Evolutionary conservation across 2,888 invertebrate genomes (phyloP), one percentile per base, ranked within the genome.

Genomic region (Leucophenga montana): DNA sequence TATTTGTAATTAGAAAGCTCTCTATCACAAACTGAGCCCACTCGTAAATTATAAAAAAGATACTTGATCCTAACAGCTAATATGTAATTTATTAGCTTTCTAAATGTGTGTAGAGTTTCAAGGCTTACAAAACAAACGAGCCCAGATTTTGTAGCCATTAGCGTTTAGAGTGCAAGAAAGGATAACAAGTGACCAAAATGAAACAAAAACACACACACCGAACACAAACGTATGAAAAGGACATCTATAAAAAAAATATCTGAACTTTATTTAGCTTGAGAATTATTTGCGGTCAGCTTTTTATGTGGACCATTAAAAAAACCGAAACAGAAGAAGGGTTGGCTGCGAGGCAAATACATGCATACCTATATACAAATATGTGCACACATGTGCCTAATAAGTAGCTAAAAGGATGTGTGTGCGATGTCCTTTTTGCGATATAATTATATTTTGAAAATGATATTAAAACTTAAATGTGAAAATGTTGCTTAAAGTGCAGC

Each of bases 31-130:
- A 71, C 75, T 79, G 74, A 81, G 71, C 74, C 83, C 82, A 75
- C 78, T 82, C 82, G 81, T 84, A 83, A 83, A 83, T 83, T 83
- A 83, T 76, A 73, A 39, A 39, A 39, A 39, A 8, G 39, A 39
- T 39, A 39, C 39, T 39, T 39, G 80, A 83, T 83, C 82, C 82
- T 80, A 79, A 75, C 69, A 78, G 81, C 82, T 84, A 83, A 83
- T 83, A 83, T 78, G 81, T 81, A 81, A 83, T 83, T 83, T 83
- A 83, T 84, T 75, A 74, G 70, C 77, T 33, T 70, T 70, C 75
- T 77, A 68, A 72, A 61, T 27, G 31, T 18, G 14, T 14, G 9
- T 2, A 31, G 67, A 22, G 31, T 27, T 50, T 53, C 69, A 68
- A 9, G n/a, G 27, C 31, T 77, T 73, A 73, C 73, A 67, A 77